These are phyloP conservation scores for Drosophila suzukii DNA, from an alignment of 1,140 invertebrate genomes.

Conservation along the genomic window DNA sequence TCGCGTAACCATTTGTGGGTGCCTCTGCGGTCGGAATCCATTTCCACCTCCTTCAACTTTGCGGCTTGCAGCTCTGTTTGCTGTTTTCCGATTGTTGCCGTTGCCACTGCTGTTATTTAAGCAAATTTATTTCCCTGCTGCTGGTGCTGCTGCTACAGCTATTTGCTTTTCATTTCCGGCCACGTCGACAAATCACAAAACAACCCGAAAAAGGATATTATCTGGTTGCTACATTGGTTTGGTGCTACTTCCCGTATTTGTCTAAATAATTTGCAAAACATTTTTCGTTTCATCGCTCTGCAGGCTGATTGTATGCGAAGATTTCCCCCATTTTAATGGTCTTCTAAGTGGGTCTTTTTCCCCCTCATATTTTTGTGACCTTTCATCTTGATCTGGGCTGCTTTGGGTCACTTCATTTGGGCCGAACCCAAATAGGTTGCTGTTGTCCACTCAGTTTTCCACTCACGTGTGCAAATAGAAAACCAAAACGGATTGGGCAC, in stretches of 20 bases:
- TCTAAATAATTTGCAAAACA: constrained; percentile 77
- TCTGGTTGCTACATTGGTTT: constrained; percentile 25
- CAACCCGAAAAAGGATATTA: constrained; percentile 74
- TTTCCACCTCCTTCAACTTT: constrained; percentile 34
- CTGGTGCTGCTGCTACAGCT: constrained; percentile 37
- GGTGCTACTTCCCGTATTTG: constrained; percentile 55
- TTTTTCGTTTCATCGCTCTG: constrained; percentile 53
- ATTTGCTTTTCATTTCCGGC: constrained; percentile 82
- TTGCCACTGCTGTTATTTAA: constrained; percentile 49
- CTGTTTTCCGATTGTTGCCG: constrained; percentile 46
- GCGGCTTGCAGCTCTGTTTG: constrained; percentile 57
- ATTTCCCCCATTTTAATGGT: constrained; percentile 55
- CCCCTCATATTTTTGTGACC: constrained; percentile 17
- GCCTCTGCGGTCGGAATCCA: constrained; percentile 7
- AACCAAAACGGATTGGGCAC: constrained; percentile 16
- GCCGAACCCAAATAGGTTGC: constrained; percentile 9
- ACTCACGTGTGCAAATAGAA: constrained; percentile 59
- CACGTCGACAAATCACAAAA: constrained; percentile 79
- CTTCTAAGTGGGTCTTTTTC: constrained; percentile 56
- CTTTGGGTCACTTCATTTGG: constrained; percentile 34
- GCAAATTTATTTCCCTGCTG: constrained; percentile 56
- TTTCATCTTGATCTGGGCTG: constrained; percentile 54
- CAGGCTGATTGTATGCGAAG: constrained; percentile 50
- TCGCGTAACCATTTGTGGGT: constrained; percentile 43
- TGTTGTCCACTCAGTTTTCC: constrained; percentile 29